Conservation (phyloP, 2,113 vertebrate species). For the Hymenochirus boettgeri region DNA sequence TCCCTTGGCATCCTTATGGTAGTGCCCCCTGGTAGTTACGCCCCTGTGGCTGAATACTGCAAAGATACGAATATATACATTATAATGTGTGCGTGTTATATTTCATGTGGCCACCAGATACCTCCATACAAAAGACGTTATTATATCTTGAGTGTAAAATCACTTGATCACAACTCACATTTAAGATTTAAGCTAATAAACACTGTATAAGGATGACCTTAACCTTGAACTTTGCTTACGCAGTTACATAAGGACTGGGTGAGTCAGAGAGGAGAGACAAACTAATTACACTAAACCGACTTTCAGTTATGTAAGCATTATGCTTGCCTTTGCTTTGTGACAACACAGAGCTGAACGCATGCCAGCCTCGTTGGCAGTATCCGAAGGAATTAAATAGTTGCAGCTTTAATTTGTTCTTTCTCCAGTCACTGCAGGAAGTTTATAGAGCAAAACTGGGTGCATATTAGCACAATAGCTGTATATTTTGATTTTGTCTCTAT, state of each 20-base stretch:
- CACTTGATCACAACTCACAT: no score
- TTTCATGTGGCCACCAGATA: no score
- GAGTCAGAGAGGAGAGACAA: constrained; percentile 17
- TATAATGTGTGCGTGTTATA: no score
- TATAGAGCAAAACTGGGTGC: no score
- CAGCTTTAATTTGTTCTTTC: background rate
- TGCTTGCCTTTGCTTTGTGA: constrained; percentile 25
- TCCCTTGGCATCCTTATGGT: no score
- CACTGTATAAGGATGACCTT: constrained; percentile 13
- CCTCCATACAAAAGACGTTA: no score
- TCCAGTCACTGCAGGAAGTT: background rate
- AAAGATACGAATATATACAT: no score
- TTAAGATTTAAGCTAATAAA: background rate
- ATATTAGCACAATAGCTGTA: no score
- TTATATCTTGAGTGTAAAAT: no score
- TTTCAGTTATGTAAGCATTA: constrained; percentile 30
- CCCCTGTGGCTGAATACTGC: no score
- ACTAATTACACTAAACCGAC: constrained; percentile 31
- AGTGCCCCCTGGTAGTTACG: no score
- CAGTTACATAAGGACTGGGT: constrained; percentile 34
- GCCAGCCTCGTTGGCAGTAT: constrained; percentile 4
- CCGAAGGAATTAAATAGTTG: constrained; percentile 4
- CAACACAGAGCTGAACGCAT: background rate
- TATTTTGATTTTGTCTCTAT: no score
- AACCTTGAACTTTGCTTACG: constrained; percentile 39